Conservation (phyloP, 92 coral and sea anemone genomes). For the Isaurus tuberculatus region DNA sequence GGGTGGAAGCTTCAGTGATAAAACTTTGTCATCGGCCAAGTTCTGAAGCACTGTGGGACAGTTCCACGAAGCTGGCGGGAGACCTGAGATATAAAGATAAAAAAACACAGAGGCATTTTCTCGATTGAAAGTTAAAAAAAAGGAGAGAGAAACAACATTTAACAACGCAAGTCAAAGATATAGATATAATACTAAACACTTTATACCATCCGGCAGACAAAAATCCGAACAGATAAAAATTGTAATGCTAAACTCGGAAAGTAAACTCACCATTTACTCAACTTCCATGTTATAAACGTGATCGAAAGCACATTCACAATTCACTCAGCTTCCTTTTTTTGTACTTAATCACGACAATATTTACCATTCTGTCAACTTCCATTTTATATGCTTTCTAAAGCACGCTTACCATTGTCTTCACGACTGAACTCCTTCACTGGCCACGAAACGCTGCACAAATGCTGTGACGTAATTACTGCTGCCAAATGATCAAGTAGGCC, state of each 20-base stretch:
- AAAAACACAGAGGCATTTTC: background rate
- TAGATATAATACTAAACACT: background rate
- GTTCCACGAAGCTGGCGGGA: constrained; percentile 83
- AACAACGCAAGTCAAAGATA: background rate
- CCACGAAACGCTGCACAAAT: constrained; percentile 79
- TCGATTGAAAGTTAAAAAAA: background rate
- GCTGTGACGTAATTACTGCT: constrained; percentile 71
- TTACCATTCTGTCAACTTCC: background rate
- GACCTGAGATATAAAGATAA: constrained; percentile 41
- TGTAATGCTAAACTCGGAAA: too few species aligned
- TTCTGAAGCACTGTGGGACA: constrained; percentile 65
- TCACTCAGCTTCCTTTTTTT: background rate
- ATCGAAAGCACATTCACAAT: too few species aligned
- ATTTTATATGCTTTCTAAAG: background rate
- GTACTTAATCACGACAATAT: background rate
- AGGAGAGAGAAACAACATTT: background rate
- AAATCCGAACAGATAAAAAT: background rate
- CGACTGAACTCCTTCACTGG: constrained; percentile 81
- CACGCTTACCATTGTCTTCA: background rate
- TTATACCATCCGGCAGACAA: background rate
- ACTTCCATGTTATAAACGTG: too few species aligned
- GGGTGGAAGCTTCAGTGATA: constrained; percentile 72
- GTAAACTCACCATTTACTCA: too few species aligned
- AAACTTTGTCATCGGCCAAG: constrained; percentile 52
- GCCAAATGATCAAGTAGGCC: constrained; percentile 79